A percentile compares a stretch with the other conserved stretches of the same genome.
phyloP scores from a whole-genome alignment of 2,797 vertebrate genomes.

The Cryptoprocta ferox region DNA sequence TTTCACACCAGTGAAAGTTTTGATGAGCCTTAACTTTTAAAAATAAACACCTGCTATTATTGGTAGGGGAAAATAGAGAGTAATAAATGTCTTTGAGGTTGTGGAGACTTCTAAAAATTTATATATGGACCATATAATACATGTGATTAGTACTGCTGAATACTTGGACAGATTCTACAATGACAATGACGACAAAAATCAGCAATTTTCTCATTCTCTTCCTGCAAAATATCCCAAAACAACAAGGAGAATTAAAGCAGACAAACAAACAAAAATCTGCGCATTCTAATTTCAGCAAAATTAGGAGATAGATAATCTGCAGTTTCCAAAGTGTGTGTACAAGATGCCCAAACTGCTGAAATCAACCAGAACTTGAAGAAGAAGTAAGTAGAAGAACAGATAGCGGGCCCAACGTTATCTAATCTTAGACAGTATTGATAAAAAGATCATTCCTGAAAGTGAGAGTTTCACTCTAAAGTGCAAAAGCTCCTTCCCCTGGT shows the following conservation, averaged over 20 bases:
- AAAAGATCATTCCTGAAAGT: background rate
- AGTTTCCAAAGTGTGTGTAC: background rate
- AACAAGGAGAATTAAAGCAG: background rate
- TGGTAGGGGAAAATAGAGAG: background rate
- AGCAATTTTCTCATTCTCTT: background rate
- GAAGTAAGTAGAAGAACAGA: background rate
- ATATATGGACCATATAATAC: background rate
- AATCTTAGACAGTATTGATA: background rate
- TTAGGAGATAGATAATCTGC: background rate
- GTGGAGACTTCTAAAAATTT: background rate
- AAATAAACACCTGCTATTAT: background rate
- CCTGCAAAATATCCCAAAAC: background rate
- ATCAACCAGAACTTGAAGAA: background rate
- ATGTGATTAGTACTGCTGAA: background rate
- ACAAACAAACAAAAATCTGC: background rate
- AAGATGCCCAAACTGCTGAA: background rate
- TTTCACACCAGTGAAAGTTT: background rate
- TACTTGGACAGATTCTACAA: background rate
- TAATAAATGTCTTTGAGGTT: slow-evolving; percentile 6
- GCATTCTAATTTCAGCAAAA: slow-evolving; percentile 5
- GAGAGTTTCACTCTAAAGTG: background rate
- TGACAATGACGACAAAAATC: background rate
- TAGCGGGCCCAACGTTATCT: background rate
- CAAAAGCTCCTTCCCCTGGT: background rate
- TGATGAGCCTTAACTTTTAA: background rate